These are phyloP conservation scores for Bothrops jararaca DNA, from an alignment of 2,113 vertebrate species.

Conservation along the genomic window DNA sequence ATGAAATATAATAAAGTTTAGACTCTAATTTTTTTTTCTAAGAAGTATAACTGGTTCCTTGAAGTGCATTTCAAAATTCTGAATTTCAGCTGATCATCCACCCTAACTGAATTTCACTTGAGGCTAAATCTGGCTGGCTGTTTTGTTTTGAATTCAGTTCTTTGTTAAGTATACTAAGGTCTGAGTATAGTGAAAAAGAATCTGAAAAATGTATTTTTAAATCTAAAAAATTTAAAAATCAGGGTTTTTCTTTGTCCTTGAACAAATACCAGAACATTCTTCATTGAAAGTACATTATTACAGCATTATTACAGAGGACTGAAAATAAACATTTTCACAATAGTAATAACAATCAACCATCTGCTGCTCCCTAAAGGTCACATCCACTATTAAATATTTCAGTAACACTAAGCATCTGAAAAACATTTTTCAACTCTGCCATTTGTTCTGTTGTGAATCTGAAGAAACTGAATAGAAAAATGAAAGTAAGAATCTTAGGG, in stretches of 20 bases:
- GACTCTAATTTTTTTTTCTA: background rate
- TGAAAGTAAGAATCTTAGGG: background rate
- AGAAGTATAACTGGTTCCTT: background rate
- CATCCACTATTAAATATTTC: constrained; percentile 65
- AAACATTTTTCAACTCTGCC: constrained; percentile 61
- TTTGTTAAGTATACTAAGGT: background rate
- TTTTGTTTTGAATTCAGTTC: background rate
- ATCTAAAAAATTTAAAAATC: background rate
- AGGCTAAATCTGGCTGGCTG: background rate
- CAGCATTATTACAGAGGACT: background rate
- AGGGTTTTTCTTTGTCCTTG: background rate
- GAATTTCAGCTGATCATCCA: background rate
- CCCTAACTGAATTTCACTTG: background rate
- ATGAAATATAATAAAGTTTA: background rate
- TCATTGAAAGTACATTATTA: constrained; percentile 20
- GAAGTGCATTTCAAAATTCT: background rate
- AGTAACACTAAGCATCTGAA: constrained; percentile 62
- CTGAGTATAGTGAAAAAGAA: background rate
- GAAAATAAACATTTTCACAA: constrained; percentile 26
- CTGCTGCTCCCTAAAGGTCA: constrained; percentile 71
- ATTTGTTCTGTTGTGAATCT: constrained; percentile 68
- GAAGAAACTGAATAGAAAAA: constrained; percentile 24
- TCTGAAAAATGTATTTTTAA: background rate
- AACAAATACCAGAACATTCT: background rate
- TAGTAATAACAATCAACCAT: constrained; percentile 50